These are phyloP conservation scores for Sphecodes monilicornis DNA, from an alignment of 2,888 invertebrate genomes.

Conservation along the genomic window DNA sequence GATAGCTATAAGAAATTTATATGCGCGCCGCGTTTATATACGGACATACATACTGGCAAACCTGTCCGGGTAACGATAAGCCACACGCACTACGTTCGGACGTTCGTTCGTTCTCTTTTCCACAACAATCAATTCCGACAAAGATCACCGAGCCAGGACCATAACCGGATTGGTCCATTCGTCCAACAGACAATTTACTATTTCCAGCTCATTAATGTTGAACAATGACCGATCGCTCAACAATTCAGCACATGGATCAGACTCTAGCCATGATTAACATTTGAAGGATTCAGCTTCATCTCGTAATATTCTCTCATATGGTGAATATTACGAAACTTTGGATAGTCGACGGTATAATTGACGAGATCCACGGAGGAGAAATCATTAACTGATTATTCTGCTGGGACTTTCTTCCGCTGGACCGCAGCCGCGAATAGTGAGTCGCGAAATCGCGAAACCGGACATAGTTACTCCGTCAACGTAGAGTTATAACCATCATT, in stretches of 20 bases:
- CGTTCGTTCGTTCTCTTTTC: slow-evolving; percentile 23
- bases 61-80: slow-evolving; percentile 69
- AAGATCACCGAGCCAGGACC: neutral
- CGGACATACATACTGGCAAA: slow-evolving; percentile 56
- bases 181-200: neutral
- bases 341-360: neutral
- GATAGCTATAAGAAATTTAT: slow-evolving; percentile 62
- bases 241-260: neutral
- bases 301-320: no score
- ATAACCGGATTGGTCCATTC: neutral
- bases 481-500: slow-evolving; percentile 39
- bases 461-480: slow-evolving; percentile 36
- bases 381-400: neutral
- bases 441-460: slow-evolving; percentile 21
- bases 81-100: slow-evolving; percentile 38
- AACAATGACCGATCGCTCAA: neutral
- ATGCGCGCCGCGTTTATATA: slow-evolving; percentile 57
- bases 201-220: neutral
- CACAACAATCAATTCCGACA: neutral
- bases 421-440: slow-evolving; percentile 27
- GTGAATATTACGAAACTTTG: slow-evolving; percentile 1
- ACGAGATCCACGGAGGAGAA: neutral
- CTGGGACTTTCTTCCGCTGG: slow-evolving; percentile 24
- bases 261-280: neutral
- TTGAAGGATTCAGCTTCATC: neutral